A percentile compares a stretch with the other conserved stretches of the same genome.
Conservation (phyloP, 2,797 vertebrate species). For the Silurus aristotelis region DNA sequence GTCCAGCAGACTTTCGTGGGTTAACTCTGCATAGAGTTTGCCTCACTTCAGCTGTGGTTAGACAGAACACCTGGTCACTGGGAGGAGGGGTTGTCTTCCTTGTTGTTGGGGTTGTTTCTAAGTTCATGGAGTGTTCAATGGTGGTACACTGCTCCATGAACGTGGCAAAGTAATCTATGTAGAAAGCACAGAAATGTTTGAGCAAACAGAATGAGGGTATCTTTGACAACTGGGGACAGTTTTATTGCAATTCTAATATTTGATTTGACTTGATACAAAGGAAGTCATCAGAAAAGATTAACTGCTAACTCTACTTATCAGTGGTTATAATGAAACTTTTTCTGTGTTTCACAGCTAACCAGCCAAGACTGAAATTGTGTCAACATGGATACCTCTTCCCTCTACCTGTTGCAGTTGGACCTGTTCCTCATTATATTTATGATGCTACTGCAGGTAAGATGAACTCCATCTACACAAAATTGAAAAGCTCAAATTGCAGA, state of each 20-base stretch:
- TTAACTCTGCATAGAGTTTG: too few relatives aligned
- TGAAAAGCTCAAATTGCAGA: too few relatives aligned
- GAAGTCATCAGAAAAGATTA: background rate
- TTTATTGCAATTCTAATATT: background rate
- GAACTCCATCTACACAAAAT: background rate
- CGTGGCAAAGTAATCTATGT: too few relatives aligned
- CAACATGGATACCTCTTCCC: conserved; percentile 87
- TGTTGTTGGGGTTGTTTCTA: too few relatives aligned
- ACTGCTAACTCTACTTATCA: background rate
- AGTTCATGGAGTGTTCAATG: too few relatives aligned
- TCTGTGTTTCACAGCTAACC: conserved; percentile 73
- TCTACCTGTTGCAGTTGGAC: conserved; percentile 79
- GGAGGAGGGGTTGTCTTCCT: too few relatives aligned
- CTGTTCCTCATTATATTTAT: conserved; percentile 80
- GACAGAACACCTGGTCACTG: too few relatives aligned
- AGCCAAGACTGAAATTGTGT: conserved; percentile 81
- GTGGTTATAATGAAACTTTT: background rate
- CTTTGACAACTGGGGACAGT: background rate
- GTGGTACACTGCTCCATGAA: too few relatives aligned
- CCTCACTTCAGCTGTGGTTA: too few relatives aligned
- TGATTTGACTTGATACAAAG: background rate
- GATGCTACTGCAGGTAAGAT: conserved; percentile 82
- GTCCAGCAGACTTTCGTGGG: too few relatives aligned
- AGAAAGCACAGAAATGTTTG: too few relatives aligned
- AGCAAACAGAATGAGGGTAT: too few relatives aligned